Evolutionary conservation across 2,888 invertebrate genomes (phyloP), one percentile per base, ranked within the genome.

Genomic region (Lepidochrysops patricia): DNA sequence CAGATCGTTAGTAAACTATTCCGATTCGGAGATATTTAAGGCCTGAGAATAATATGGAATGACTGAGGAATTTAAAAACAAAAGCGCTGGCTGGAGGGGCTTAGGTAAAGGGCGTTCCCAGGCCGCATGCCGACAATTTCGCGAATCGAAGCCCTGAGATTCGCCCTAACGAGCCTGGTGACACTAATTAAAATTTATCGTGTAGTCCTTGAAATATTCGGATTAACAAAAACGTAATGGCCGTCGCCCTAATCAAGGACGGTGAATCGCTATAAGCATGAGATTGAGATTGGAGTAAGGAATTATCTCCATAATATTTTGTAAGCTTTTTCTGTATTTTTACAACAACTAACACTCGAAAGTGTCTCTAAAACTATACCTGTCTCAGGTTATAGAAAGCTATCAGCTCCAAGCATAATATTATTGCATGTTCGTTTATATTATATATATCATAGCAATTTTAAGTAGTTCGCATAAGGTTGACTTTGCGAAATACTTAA

Each of bases 141-240:
- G 69, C 75, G 73, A 80, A 81, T 80, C 75, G 71, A 74, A 75
- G 9, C 23, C 4, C 43, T 71, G 70, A 69, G 71, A 70, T 70
- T 70, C 70, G 69, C 68, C 68, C 62, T 71, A 73, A 75, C 75
- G 67, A 70, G 71, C 71, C 68, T 68, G 69, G 61, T 63, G 71
- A 74, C 72, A 63, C 65, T 76, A 75, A 76, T 76, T 72, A 76
- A 71, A 73, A 76, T 76, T 75, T 76, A 76, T 76, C 60, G 65
- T 62, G 56, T 62, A 60, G 60, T 52, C 60, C 60, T 50, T 13
- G 6, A n/a, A 52, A 59, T 34, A 35, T 52, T 52, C 43, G 35
- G n/a, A 35, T 32, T 29, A 35, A 48, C 35, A 59, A 52, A 50
- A 27, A 59, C 15, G 6, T 59, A 52, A 50, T 52, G 57, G 6